phyloP scores from a whole-genome alignment of 1,140 invertebrate species.

The Saccostrea glomerata region DNA sequence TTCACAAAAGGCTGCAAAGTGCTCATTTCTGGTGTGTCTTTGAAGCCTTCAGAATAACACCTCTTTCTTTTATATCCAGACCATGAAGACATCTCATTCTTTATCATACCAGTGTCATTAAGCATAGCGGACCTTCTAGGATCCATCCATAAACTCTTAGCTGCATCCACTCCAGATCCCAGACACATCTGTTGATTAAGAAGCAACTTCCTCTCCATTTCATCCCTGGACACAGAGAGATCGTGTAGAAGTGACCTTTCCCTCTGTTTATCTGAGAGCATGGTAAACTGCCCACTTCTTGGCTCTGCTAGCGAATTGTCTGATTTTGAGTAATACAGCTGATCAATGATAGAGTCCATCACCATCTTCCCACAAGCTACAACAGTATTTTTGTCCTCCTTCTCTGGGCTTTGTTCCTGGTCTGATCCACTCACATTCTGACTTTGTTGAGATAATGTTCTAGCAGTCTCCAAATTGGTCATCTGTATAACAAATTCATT shows the following conservation, averaged over 20 bases:
- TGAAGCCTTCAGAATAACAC: constrained; percentile 47
- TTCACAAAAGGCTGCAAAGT: constrained; percentile 10
- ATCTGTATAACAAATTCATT: not conserved
- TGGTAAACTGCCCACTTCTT: not conserved
- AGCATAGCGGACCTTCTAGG: not conserved
- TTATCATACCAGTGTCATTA: not conserved
- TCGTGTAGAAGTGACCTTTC: constrained; percentile 16
- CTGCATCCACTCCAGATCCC: not conserved
- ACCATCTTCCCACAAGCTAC: constrained; percentile 73
- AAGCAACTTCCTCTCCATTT: constrained; percentile 35
- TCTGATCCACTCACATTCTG: constrained; percentile 28
- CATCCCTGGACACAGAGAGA: constrained; percentile 12
- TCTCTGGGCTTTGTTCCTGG: constrained; percentile 57
- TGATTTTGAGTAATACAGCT: constrained; percentile 59
- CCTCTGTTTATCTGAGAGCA: not conserved
- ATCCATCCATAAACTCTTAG: not conserved
- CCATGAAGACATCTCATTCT: not conserved
- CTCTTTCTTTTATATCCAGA: constrained; percentile 42
- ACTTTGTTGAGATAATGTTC: not conserved
- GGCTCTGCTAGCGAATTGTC: not conserved
- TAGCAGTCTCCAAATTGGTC: not conserved
- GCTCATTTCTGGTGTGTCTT: constrained; percentile 15
- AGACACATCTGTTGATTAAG: not conserved
- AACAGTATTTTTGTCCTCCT: constrained; percentile 66
- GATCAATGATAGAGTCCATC: constrained; percentile 77